These are phyloP conservation scores for Drosophila paracracens DNA, from an alignment of 2,888 invertebrate species.

Conservation along the genomic window DNA sequence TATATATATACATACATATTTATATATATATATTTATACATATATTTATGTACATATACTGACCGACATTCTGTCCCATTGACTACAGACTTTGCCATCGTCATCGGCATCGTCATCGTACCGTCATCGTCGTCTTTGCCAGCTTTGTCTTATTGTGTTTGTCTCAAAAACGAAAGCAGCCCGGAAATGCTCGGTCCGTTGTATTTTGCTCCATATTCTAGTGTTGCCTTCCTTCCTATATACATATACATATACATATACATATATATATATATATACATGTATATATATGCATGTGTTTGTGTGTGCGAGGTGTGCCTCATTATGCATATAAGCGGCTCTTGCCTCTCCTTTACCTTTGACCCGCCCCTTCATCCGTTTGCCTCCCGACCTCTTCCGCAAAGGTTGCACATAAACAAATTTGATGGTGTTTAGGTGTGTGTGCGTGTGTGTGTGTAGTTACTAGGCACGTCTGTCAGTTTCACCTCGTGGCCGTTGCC, in stretches of 20 bases:
- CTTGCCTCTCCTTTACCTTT: slow-evolving; percentile 11
- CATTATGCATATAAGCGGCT: slow-evolving; percentile 63
- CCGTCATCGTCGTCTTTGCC: slow-evolving; percentile 16
- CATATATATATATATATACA: not conserved
- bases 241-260: not conserved
- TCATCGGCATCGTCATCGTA: slow-evolving; percentile 40
- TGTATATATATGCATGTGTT: not conserved
- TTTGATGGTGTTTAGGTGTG: not conserved
- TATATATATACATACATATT: not conserved
- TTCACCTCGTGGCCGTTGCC: slow-evolving; percentile 43
- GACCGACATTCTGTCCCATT: slow-evolving; percentile 52
- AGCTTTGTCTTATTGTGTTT: slow-evolving; percentile 34
- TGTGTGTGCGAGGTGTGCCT: slow-evolving; percentile 48
- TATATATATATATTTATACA: not conserved
- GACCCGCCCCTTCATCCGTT: slow-evolving; percentile 3
- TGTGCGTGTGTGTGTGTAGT: slow-evolving; percentile 15
- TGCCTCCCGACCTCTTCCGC: not conserved
- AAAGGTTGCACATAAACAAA: slow-evolving; percentile 27
- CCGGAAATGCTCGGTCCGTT: slow-evolving; percentile 69
- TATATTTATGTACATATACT: slow-evolving; percentile 8
- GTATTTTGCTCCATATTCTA: slow-evolving; percentile 27
- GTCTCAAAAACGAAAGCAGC: slow-evolving; percentile 71
- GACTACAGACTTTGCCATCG: slow-evolving; percentile 35
- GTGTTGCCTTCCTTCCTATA: slow-evolving; percentile 9
- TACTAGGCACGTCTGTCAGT: slow-evolving; percentile 33